These are phyloP conservation scores for Lamprotornis superbus DNA, from an alignment of 2,113 vertebrate species.

Conservation along the genomic window DNA sequence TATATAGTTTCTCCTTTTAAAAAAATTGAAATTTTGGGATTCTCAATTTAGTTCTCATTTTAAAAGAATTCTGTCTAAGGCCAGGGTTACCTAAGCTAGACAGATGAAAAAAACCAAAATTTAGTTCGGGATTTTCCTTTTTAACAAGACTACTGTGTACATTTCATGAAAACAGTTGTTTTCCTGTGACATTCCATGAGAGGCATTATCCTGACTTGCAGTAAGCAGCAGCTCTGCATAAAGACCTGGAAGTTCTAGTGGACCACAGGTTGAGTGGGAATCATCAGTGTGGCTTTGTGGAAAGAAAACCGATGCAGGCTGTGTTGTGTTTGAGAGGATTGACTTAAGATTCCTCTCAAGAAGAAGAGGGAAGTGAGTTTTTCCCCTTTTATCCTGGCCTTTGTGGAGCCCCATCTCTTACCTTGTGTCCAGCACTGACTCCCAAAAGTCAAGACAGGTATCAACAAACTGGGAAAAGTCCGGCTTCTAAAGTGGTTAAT, in stretches of 20 bases:
- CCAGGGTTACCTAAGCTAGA: not conserved
- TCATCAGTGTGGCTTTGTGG: not conserved
- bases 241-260: not conserved
- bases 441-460: not conserved
- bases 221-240: not conserved
- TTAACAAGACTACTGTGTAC: not conserved
- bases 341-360: not conserved
- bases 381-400: not conserved
- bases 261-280: not conserved
- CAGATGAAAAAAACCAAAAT: not conserved
- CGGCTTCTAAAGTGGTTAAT: not conserved
- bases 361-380: not conserved
- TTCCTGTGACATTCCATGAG: not conserved
- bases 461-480: not conserved
- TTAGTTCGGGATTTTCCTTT: not conserved
- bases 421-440: not conserved
- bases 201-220: not conserved
- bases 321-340: not conserved
- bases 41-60: not conserved
- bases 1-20: not conserved
- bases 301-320: not conserved
- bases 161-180: not conserved
- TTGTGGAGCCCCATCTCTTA: not conserved
- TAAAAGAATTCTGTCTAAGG: not conserved
- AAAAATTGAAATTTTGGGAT: not conserved